Percentiles rank a stretch among this genome's conserved stretches.
phyloP scores from a whole-genome alignment of 2,797 vertebrate species.

The Coregonus sp. region DNA sequence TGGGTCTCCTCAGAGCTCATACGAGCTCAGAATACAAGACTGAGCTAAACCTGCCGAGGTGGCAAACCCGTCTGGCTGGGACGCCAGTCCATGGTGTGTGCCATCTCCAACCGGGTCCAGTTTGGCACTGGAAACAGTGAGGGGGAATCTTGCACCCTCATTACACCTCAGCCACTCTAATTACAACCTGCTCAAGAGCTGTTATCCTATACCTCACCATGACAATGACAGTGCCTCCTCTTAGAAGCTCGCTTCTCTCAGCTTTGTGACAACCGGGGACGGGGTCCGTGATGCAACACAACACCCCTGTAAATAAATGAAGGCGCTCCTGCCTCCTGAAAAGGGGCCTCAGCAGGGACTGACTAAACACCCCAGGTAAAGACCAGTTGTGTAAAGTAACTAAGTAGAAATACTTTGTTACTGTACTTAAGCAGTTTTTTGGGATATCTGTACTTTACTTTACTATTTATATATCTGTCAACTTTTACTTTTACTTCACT shows the following conservation, averaged over 20 bases:
- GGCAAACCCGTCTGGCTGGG: slow-evolving; percentile 35
- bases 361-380: slow-evolving; percentile 41
- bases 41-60: slow-evolving; percentile 21
- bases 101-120: slow-evolving; percentile 65
- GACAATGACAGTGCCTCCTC: slow-evolving; percentile 80
- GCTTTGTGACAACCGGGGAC: slow-evolving; percentile 57
- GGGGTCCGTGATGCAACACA: slow-evolving; percentile 66
- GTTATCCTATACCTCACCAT: slow-evolving; percentile 81
- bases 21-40: slow-evolving; percentile 30
- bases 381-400: too few species aligned
- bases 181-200: slow-evolving; percentile 84
- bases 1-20: slow-evolving; percentile 16
- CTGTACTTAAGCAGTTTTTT: too few species aligned
- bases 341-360: slow-evolving; percentile 39
- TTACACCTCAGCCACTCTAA: slow-evolving; percentile 85
- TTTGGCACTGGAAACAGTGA: slow-evolving; percentile 72
- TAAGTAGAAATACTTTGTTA: too few species aligned
- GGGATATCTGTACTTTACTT: too few species aligned
- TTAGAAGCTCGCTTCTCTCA: slow-evolving; percentile 68
- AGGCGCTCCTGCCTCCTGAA: slow-evolving; percentile 50
- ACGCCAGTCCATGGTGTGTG: slow-evolving; percentile 43
- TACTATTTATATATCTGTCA: too few species aligned
- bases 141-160: slow-evolving; percentile 85
- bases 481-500: too few species aligned
- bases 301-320: slow-evolving; percentile 79